Conservation (phyloP, 2,113 vertebrate genomes). For the Macrotus californicus region DNA sequence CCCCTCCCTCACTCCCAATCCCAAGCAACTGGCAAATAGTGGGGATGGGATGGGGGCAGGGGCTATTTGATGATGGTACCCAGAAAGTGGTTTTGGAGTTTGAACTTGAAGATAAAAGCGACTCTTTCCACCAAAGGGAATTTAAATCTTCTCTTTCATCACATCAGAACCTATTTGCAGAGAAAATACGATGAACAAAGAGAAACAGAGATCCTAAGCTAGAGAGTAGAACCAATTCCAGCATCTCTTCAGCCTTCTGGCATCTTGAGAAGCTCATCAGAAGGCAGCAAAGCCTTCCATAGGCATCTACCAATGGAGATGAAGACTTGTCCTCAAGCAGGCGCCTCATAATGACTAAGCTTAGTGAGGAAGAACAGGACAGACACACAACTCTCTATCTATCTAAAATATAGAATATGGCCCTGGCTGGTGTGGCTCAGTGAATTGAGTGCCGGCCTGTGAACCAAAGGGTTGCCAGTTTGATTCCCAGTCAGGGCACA, state of each 20-base stretch:
- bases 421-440: too few relatives aligned
- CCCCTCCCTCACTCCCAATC: background rate
- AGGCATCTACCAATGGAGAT: background rate
- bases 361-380: background rate
- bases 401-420: background rate
- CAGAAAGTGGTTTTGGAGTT: background rate
- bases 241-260: background rate
- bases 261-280: background rate
- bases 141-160: slow-evolving; percentile 1
- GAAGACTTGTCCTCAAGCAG: background rate
- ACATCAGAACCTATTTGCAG: background rate
- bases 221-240: background rate
- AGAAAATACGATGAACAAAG: background rate
- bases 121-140: background rate
- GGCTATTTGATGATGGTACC: background rate
- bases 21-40: background rate
- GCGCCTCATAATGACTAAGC: background rate
- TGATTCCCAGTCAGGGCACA: too few relatives aligned
- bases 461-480: too few relatives aligned
- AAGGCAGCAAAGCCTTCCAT: background rate
- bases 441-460: too few relatives aligned
- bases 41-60: background rate
- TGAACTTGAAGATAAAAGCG: background rate
- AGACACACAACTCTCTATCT: background rate
- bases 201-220: background rate